These are phyloP conservation scores for Nemotelus pantherinus DNA, from an alignment of 2,888 invertebrate species.

Conservation along the genomic window DNA sequence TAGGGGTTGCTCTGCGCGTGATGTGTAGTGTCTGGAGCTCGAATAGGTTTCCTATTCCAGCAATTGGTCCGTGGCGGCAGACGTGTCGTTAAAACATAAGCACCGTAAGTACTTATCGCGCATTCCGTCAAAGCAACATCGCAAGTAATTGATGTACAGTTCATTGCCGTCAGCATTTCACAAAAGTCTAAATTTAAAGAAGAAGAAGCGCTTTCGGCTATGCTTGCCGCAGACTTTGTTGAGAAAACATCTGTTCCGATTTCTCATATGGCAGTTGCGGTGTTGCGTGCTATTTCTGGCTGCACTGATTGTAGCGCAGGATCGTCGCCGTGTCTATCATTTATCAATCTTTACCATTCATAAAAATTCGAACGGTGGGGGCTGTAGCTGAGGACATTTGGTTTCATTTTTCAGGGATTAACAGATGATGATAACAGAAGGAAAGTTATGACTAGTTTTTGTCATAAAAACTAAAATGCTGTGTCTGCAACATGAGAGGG, in stretches of 20 bases:
- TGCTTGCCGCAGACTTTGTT: neutral
- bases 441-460: conserved; percentile 11
- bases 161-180: conserved; percentile 3
- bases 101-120: conserved; percentile 31
- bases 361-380: conserved; percentile 9
- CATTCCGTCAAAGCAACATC: conserved; percentile 31
- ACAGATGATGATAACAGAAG: neutral
- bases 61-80: neutral
- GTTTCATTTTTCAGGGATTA: neutral
- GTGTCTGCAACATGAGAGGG: too few species aligned
- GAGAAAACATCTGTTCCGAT: conserved; percentile 35
- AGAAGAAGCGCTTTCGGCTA: conserved; percentile 1
- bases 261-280: neutral
- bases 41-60: neutral
- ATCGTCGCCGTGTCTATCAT: conserved; percentile 31
- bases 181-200: conserved; percentile 25
- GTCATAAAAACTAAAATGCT: neutral
- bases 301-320: neutral
- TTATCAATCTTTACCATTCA: conserved; percentile 7
- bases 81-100: conserved; percentile 3
- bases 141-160: conserved; percentile 36
- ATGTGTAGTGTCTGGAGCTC: conserved; percentile 27
- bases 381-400: neutral
- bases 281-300: conserved; percentile 12
- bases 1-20: conserved; percentile 6